A percentile compares a stretch with the other conserved stretches of the same genome.
phyloP scores from a whole-genome alignment of 2,113 vertebrate genomes.

The Gallinago media region DNA sequence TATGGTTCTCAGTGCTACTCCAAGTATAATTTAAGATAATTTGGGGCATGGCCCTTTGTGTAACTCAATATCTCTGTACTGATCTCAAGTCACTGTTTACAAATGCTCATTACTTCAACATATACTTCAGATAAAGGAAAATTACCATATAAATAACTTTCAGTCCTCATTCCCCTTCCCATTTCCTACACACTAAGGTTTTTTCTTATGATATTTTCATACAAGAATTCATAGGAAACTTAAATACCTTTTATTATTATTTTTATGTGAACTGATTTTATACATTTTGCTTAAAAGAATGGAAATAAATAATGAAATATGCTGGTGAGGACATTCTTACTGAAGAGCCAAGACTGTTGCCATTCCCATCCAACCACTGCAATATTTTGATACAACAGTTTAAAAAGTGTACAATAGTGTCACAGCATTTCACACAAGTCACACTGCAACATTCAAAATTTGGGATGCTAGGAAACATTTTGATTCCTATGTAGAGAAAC shows the following conservation, averaged over 20 bases:
- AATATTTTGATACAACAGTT: background rate
- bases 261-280: background rate
- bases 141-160: conserved; percentile 15
- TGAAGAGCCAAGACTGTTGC: background rate
- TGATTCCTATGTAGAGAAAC: background rate
- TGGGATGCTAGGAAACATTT: background rate
- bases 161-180: background rate
- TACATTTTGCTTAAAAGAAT: background rate
- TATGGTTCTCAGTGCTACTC: background rate
- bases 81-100: background rate
- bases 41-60: background rate
- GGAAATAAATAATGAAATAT: background rate
- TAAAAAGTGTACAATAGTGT: background rate
- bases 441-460: background rate
- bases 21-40: background rate
- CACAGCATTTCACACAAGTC: background rate
- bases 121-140: background rate
- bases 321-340: background rate
- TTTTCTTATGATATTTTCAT: background rate
- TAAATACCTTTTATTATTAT: background rate
- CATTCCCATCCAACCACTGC: background rate
- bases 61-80: background rate
- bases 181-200: background rate
- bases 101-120: background rate
- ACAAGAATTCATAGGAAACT: background rate